Percentiles rank a stretch among this genome's conserved stretches.
Evolutionary conservation across 2,888 invertebrate genomes (phyloP).

Genomic region (Drosophila dives): DNA sequence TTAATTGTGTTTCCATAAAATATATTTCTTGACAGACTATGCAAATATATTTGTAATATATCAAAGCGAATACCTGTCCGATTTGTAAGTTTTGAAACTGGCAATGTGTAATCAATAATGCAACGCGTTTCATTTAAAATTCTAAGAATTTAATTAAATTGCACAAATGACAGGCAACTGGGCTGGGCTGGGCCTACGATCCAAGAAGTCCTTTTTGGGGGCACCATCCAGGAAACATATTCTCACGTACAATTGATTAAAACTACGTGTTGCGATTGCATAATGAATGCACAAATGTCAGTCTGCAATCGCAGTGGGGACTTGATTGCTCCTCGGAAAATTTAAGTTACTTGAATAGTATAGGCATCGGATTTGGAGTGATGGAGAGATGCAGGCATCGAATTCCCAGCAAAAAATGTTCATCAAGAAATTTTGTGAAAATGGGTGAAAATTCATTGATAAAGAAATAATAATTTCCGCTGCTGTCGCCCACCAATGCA

Average conservation of each 20-base stretch:
- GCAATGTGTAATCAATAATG: slow-evolving; percentile 23
- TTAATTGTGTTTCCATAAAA: not conserved
- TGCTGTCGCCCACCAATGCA: slow-evolving; percentile 45
- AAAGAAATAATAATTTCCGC: slow-evolving; percentile 79
- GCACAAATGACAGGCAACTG: slow-evolving; percentile 28
- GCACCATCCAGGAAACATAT: slow-evolving; percentile 39
- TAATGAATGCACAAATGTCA: slow-evolving; percentile 63
- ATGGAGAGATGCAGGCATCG: not conserved
- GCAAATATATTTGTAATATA: not conserved
- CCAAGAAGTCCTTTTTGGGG: slow-evolving; percentile 4
- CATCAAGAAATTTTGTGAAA: slow-evolving; percentile 22
- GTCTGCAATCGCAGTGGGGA: slow-evolving; percentile 11
- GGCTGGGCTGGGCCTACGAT: not conserved
- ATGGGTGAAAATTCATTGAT: slow-evolving; percentile 53
- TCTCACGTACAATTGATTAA: slow-evolving; percentile 82
- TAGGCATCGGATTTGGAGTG: not conserved
- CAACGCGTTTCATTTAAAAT: slow-evolving; percentile 18
- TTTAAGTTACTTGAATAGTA: slow-evolving; percentile 25
- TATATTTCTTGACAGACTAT: not conserved
- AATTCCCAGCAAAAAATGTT: slow-evolving; percentile 35
- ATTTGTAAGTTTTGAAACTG: not conserved
- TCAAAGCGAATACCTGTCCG: not conserved
- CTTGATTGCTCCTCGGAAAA: slow-evolving; percentile 32
- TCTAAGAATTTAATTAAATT: slow-evolving; percentile 56
- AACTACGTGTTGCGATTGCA: slow-evolving; percentile 79